Evolutionary conservation across 2,888 invertebrate species (phyloP), one percentile per base, ranked within the genome.

Genomic region (Athrips mouffetella): DNA sequence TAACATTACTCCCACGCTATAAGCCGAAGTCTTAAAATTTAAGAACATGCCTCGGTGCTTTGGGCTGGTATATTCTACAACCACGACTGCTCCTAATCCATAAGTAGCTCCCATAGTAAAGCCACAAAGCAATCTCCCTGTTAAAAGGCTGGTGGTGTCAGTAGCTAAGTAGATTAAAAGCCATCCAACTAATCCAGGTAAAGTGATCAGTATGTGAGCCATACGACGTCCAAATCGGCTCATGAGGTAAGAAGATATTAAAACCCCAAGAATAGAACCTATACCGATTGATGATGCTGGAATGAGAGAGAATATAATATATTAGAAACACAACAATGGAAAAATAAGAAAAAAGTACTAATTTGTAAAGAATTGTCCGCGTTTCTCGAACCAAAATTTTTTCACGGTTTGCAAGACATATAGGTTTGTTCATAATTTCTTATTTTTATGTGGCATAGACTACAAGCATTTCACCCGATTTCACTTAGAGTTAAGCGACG

Each of bases 201-300:
- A 6, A 5, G 90, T 60, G 0, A 90, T 90, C 10, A 79, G 13
- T 0, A 35, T 54, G 23, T 73, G 72, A 0, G 70, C 49, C 7
- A 59, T 4, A 40, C 52, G 59, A 11, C 75, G 58, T 13, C 75
- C 75, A 11, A 50, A 61, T 0, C 55, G 10, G 7, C 65, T 65
- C 73, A 73, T 75, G 2, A 73, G 54, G n/a, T 59, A 21, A 5
- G 71, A 65, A 1, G 73, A 68, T 27, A 66, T 18, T n/a, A 74
- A 35, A 49, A 67, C 67, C 0, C 74, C 74, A n/a, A 64, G 63
- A 13, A 71, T 51, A 2, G 62, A 58, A 1, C 72, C 53, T 0
- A 67, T 13, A 2, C 73, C 74, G 2, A 67, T 56, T 15, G 62
- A 63, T 10, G 74, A 74, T 13, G 66, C 74, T 74, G 59, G 3